Percentiles rank a stretch among this genome's conserved stretches.
These are phyloP conservation scores for Nothobranchius furzeri DNA, from an alignment of 2,113 vertebrate genomes.

Conservation along the genomic window DNA sequence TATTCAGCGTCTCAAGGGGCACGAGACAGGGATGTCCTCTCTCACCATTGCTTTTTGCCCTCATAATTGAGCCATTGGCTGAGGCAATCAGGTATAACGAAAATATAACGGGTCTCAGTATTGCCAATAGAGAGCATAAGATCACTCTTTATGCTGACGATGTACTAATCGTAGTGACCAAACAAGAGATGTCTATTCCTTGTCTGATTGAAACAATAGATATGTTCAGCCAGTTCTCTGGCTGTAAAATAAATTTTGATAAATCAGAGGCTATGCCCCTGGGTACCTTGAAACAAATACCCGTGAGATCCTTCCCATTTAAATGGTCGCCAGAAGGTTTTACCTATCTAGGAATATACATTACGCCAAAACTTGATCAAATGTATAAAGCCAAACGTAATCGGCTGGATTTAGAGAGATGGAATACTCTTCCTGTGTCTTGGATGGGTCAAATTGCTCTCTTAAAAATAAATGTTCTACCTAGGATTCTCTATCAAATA, in stretches of 20 bases:
- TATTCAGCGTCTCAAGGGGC: not conserved
- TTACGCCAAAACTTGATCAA: not conserved
- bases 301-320: not conserved
- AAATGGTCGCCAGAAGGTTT: not conserved
- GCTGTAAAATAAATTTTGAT: not conserved
- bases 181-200: not conserved
- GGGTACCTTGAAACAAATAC: not conserved
- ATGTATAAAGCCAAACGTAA: not conserved
- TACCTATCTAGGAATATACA: not conserved
- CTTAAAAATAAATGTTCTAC: not conserved
- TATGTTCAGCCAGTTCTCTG: not conserved
- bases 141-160: not conserved
- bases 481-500: not conserved
- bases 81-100: not conserved
- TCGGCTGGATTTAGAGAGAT: not conserved
- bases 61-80: not conserved
- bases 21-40: not conserved
- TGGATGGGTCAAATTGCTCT: not conserved
- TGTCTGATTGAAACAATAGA: not conserved
- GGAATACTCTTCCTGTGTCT: not conserved
- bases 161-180: not conserved
- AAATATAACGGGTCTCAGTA: not conserved
- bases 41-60: not conserved
- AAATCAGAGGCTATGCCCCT: not conserved
- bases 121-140: not conserved